A percentile compares a stretch with the other conserved stretches of the same genome.
Evolutionary conservation across 1,140 invertebrate genomes (phyloP).

Genomic region (Batillaria attramentaria): DNA sequence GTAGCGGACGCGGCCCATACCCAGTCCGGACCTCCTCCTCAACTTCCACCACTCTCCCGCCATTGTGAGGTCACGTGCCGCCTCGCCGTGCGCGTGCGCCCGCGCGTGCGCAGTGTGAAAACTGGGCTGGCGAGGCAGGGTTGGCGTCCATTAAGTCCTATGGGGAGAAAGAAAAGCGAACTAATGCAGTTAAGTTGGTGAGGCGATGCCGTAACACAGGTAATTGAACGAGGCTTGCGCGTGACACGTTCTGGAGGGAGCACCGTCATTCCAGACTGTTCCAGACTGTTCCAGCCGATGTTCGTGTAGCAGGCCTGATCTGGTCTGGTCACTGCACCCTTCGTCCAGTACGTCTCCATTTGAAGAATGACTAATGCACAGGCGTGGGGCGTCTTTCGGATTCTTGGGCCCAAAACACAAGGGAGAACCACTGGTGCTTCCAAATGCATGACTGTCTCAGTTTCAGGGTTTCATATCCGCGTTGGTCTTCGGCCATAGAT

Average conservation of each 20-base stretch:
- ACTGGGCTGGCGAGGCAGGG: neutral
- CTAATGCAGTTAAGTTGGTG: conserved; percentile 19
- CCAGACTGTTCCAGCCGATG: too few relatives aligned
- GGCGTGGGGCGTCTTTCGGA: too few relatives aligned
- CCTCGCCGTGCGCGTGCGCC: neutral
- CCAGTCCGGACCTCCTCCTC: neutral
- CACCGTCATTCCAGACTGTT: too few relatives aligned
- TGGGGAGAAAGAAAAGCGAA: neutral
- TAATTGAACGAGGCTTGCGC: neutral
- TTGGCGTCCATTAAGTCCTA: neutral
- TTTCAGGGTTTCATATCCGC: too few relatives aligned
- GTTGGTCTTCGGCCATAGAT: too few relatives aligned
- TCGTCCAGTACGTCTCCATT: too few relatives aligned
- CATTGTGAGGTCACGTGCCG: conserved; percentile 9
- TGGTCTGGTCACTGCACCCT: too few relatives aligned
- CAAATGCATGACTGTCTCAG: too few relatives aligned
- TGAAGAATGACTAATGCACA: too few relatives aligned
- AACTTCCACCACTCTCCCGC: neutral
- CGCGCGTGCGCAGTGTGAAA: neutral
- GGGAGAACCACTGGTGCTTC: too few relatives aligned
- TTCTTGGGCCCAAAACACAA: too few relatives aligned
- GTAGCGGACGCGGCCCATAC: neutral
- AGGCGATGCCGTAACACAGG: neutral
- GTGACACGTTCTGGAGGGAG: neutral
- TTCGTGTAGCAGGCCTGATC: too few relatives aligned